Base-by-base conservation (phyloP, 1,140 invertebrate species). In the Dendrolimus punctatus region DNA sequence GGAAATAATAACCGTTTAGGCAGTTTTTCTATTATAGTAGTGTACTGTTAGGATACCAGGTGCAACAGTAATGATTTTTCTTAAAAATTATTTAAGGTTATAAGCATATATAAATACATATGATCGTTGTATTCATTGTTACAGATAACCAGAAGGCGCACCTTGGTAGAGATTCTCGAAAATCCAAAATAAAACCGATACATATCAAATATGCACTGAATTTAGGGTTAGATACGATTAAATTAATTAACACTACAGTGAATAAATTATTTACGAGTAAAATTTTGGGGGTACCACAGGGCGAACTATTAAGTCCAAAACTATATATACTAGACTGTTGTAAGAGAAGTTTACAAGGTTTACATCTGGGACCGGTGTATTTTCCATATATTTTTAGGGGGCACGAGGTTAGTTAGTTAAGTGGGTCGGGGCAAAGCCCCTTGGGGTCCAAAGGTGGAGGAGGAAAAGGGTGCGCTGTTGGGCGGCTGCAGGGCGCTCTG, bases 361-460 rank as follows among this genome's bases (percentile, higher is more conserved):
- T 40, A 8, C 38, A 46, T 36, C n/a, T 37, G 46, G 8, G 8
- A 39, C 7, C 39, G 38, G 48, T 9, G 23, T 6, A 49, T 49
- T 49, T 40, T 8, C 23, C 39, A 40, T 49, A 23, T 38, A 49
- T 9, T 40, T 43, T 9, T 5, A 43, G 10, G 42, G 42, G 40
- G 37, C 40, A 39, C 23, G 9, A 65, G 55, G 53, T 55, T 54
- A 60, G 57, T 57, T 55, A 66, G 39, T 49, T 8, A 49, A 64
- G 48, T 64, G 41, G n/a, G 50, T 39, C 23, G 50, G 76, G 76
- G 71, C 69, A 58, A 43, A 59, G 67, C 63, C 73, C 72, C 67
- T 53, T 64, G 85, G 88, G 85, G 82, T 84, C 84, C 84, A 85
- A 89, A 87, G 79, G 79, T 89, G 85, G 88, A 76, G 83, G 83